A percentile compares a stretch with the other conserved stretches of the same genome.
phyloP scores from a whole-genome alignment of 2,797 vertebrate genomes.

The Sciaenops ocellatus region DNA sequence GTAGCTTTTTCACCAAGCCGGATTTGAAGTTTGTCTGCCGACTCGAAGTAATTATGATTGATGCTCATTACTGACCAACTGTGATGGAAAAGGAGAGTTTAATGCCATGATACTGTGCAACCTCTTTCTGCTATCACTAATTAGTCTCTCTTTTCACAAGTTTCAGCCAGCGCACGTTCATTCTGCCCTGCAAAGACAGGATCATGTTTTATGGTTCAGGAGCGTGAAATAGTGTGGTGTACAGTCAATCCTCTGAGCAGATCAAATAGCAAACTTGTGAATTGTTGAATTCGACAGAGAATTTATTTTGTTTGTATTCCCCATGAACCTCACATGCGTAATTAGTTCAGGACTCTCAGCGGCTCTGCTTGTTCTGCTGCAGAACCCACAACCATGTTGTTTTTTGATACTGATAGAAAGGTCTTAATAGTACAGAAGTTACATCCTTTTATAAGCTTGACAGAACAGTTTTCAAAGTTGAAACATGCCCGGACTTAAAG shows the following conservation, averaged over 20 bases:
- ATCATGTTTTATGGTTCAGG: slow-evolving; percentile 38
- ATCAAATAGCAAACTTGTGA: slow-evolving; percentile 23
- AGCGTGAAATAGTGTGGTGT: slow-evolving; percentile 40
- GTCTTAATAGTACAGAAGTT: not conserved
- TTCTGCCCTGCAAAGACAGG: slow-evolving; percentile 30
- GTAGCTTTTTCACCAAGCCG: not conserved
- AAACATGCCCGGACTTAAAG: not conserved
- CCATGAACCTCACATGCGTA: not conserved
- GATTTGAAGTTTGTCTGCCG: slow-evolving; percentile 16
- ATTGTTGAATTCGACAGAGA: slow-evolving; percentile 20
- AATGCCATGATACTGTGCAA: not conserved
- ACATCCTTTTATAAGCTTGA: not conserved
- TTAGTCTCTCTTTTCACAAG: slow-evolving; percentile 36
- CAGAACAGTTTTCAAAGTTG: not conserved
- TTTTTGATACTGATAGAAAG: not conserved
- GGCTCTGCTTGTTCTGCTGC: not conserved
- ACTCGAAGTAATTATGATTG: slow-evolving; percentile 21
- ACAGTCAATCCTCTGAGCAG: slow-evolving; percentile 9
- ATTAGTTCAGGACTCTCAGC: not conserved
- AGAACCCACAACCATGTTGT: not conserved
- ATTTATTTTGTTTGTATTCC: slow-evolving; percentile 6
- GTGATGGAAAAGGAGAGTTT: slow-evolving; percentile 32
- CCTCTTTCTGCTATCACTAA: slow-evolving; percentile 30
- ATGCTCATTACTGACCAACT: slow-evolving; percentile 41
- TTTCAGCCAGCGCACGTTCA: slow-evolving; percentile 31